Base-by-base conservation (phyloP, 2,797 vertebrate genomes). In the Coregonus ussuriensis region DNA sequence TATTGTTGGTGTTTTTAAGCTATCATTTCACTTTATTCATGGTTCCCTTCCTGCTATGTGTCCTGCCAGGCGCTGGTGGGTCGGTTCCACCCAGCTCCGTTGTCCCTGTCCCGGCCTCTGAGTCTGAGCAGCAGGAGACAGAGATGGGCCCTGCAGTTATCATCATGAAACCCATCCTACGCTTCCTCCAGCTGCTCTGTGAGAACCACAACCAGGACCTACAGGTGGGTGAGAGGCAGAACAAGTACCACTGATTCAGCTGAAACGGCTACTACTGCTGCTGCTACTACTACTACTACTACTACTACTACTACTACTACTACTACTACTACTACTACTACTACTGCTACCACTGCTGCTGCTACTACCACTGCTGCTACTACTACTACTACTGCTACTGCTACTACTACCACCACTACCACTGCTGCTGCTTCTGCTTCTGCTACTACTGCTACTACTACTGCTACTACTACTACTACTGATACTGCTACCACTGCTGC, bases 121-220 rank as follows among this genome's bases (percentile, higher is more conserved):
- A 6, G 0, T 72, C 56, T 0, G 93, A 95, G 74, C 91, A 92
- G 87, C 87, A 78, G 72, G 94, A 95, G 91, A 91, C 86, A 85
- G 98, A 99, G 91, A 98, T 99, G 96, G 97, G 97, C 7, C 94
- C 94, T 0, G 92, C 96, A 0, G 95, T 99, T 7, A 93, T 93
- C 78, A 97, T 98, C 85, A 99, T 99, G 97, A 95, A 97, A 88
- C 98, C 97, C 0, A 99, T 99, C 88, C 93, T 99, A 77, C 94
- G 98, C 76, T 98, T 99, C 79, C 96, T 99, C 13, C 98, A 99
- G 84, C 95, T 99, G 87, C 94, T 99, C 21, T 99, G 98, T 5
- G 98, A 99, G 93, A 99, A 99, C 93, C 98, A 99, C 93, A 99
- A 99, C 93, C 93, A 95, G 0, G 96, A 99, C 88, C 92, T 99